These are phyloP conservation scores for Brenthis ino DNA, from an alignment of 2,888 invertebrate species.

Conservation along the genomic window DNA sequence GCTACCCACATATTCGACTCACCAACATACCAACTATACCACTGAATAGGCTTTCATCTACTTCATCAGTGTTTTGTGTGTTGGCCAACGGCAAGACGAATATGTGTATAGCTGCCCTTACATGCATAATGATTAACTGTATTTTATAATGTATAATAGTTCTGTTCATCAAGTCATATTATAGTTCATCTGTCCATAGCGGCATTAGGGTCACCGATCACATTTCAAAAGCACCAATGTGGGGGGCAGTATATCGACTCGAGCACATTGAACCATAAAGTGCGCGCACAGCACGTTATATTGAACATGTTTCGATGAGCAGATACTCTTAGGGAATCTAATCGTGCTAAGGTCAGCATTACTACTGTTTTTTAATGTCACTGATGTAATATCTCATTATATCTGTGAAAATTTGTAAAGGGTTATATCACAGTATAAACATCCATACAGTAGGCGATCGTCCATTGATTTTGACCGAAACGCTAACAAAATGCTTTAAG, in stretches of 20 bases:
- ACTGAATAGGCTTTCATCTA: not conserved
- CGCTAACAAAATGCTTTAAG: too few relatives aligned
- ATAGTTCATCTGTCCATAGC: constrained; percentile 15
- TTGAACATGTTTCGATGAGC: constrained; percentile 37
- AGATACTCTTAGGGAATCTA: constrained; percentile 24
- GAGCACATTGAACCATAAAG: constrained; percentile 46
- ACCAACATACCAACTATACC: not conserved
- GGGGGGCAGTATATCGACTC: constrained; percentile 48
- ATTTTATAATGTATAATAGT: not conserved
- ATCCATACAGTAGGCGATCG: not conserved
- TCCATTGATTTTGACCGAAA: too few relatives aligned
- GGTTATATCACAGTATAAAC: not conserved
- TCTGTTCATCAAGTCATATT: constrained; percentile 19
- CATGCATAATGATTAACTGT: constrained; percentile 5
- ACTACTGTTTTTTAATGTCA: not conserved
- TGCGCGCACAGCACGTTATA: constrained; percentile 56
- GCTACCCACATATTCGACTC: constrained; percentile 12
- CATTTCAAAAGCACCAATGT: constrained; percentile 67
- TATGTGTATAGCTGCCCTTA: constrained; percentile 11
- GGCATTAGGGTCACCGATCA: constrained; percentile 70
- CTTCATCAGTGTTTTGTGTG: constrained; percentile 1
- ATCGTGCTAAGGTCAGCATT: not conserved
- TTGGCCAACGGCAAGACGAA: constrained; percentile 6
- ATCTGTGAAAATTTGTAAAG: not conserved
- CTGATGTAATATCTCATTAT: not conserved